A percentile compares a stretch with the other conserved stretches of the same genome.
These are phyloP conservation scores for Adela reaumurella DNA, from an alignment of 2,888 invertebrate species.

Conservation along the genomic window DNA sequence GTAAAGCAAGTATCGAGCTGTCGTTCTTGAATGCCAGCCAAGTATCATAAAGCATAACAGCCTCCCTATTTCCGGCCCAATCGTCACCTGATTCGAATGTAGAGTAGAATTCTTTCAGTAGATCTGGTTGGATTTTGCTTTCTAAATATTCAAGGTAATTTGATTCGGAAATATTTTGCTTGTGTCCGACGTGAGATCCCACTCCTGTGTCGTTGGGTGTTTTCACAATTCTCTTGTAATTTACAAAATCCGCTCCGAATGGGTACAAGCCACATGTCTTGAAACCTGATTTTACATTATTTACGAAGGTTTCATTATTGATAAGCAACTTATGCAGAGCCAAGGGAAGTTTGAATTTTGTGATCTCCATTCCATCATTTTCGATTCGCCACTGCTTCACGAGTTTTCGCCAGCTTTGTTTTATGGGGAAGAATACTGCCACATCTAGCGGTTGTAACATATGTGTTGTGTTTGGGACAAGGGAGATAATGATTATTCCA, in stretches of 20 bases:
- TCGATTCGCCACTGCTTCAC: conserved; percentile 13
- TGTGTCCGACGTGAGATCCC: neutral
- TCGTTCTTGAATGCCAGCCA: conserved; percentile 1
- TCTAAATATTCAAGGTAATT: conserved; percentile 5
- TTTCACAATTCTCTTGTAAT: conserved; percentile 6
- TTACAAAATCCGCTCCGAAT: conserved; percentile 12
- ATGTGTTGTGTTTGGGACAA: conserved; percentile 4
- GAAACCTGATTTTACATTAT: conserved; percentile 12
- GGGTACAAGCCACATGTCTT: conserved; percentile 12
- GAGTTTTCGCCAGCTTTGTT: conserved; percentile 10
- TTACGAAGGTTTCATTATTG: conserved; percentile 8
- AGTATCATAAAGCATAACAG: conserved; percentile 1
- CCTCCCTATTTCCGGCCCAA: conserved; percentile 1
- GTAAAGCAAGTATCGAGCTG: neutral
- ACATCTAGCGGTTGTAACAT: conserved; percentile 5
- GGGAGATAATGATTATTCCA: conserved; percentile 2
- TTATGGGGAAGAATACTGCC: conserved; percentile 4
- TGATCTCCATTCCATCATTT: conserved; percentile 13
- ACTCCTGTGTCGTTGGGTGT: conserved; percentile 1
- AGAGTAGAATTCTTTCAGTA: conserved; percentile 4
- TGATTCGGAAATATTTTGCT: conserved; percentile 2
- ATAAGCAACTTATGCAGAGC: conserved; percentile 8
- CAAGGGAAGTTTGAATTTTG: conserved; percentile 11
- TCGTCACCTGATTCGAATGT: neutral
- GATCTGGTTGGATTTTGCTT: neutral